phyloP scores from a whole-genome alignment of 2,113 vertebrate species.

The Arothron firmamentum region DNA sequence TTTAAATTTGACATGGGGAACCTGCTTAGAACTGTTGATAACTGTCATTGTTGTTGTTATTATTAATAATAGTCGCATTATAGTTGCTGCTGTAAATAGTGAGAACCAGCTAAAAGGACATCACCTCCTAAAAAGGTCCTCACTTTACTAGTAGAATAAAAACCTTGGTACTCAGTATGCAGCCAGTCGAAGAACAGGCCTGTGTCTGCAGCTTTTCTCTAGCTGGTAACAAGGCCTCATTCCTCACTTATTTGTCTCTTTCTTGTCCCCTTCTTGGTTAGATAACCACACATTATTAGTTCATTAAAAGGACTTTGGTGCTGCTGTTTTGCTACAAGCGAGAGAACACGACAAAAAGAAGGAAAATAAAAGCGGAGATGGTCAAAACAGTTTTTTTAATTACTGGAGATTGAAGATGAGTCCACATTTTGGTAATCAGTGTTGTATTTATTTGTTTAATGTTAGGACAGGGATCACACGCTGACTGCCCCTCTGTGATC shows the following conservation, averaged over 20 bases:
- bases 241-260: conserved; percentile 54
- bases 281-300: conserved; percentile 67
- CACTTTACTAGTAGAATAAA: no score
- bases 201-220: conserved; percentile 46
- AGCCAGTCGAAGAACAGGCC: background rate
- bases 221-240: conserved; percentile 36
- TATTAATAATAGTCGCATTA: no score
- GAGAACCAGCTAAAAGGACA: no score
- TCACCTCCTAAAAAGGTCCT: no score
- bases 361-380: conserved; percentile 44
- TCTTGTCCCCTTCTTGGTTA: conserved; percentile 61
- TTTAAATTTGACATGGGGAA: no score
- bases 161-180: no score
- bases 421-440: conserved; percentile 71
- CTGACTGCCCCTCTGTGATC: conserved; percentile 69
- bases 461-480: conserved; percentile 64
- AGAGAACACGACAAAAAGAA: conserved; percentile 12
- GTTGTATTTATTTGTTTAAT: conserved; percentile 75
- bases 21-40: no score
- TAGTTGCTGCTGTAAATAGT: no score
- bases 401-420: conserved; percentile 69
- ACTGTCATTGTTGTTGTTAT: background rate
- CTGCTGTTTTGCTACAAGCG: conserved; percentile 39
- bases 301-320: conserved; percentile 59
- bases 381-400: conserved; percentile 65